Percentiles rank a stretch among this genome's conserved stretches.
These are phyloP conservation scores for Oscheius sp. DNA, from an alignment of 2,888 invertebrate genomes.

Conservation along the genomic window DNA sequence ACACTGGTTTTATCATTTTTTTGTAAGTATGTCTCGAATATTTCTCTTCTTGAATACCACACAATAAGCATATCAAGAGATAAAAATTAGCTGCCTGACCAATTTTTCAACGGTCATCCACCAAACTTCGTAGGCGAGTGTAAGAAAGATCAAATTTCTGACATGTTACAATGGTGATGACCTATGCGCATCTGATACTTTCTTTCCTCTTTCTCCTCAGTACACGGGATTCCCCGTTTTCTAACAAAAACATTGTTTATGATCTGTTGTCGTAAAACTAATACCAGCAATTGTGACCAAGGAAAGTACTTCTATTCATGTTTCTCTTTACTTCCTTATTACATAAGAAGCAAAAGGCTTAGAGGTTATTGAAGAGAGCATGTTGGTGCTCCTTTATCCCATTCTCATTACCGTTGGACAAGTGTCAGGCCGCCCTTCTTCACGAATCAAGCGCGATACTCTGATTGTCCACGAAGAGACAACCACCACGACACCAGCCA, in stretches of 20 bases:
- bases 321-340: neutral
- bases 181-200: conserved; percentile 14
- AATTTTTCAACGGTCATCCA: too few species aligned
- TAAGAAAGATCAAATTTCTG: conserved; percentile 15
- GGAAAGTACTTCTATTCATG: too few species aligned
- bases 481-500: conserved; percentile 12
- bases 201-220: neutral
- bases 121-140: conserved; percentile 13
- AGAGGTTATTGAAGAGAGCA: neutral
- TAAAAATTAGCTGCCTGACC: too few species aligned
- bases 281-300: too few species aligned
- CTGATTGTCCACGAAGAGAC: conserved; percentile 14
- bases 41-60: too few species aligned
- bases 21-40: too few species aligned
- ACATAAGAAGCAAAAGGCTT: neutral
- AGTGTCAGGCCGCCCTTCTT: neutral
- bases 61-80: too few species aligned
- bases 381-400: conserved; percentile 5
- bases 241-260: neutral
- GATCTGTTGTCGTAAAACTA: neutral
- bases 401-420: conserved; percentile 17
- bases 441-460: conserved; percentile 2
- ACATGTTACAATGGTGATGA: conserved; percentile 18
- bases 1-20: too few species aligned
- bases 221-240: neutral